phyloP scores from a whole-genome alignment of 2,113 vertebrate species.

The Dicerorhinus sumatrensis region DNA sequence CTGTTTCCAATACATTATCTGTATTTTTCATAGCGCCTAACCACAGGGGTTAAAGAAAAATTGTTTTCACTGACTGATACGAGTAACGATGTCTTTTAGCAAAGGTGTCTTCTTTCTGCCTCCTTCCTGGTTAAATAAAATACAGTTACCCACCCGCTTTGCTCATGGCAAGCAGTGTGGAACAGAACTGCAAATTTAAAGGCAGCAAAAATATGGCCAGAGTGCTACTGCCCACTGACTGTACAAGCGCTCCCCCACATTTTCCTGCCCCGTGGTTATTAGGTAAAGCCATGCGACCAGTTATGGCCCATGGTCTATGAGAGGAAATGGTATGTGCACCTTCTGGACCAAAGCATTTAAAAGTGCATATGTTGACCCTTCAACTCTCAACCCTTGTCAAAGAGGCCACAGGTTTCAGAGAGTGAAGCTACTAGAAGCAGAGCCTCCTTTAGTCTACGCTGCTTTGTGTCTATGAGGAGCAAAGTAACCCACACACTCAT shows the following conservation, averaged over 20 bases:
- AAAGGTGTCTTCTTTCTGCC: not conserved
- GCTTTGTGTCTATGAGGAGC: not conserved
- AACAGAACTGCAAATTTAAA: slow-evolving; percentile 4
- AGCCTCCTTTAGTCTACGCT: not conserved
- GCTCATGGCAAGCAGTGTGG: not conserved
- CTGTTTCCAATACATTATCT: not conserved
- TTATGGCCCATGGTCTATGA: not conserved
- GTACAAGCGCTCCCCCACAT: too few species aligned
- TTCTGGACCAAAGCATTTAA: not conserved
- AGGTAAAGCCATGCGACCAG: not conserved
- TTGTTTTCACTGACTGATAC: not conserved
- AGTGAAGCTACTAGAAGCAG: not conserved
- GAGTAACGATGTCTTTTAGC: not conserved
- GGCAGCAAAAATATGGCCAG: not conserved
- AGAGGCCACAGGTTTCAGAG: not conserved
- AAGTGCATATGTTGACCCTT: not conserved
- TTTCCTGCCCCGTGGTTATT: not conserved
- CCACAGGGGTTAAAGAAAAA: not conserved
- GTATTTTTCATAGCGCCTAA: not conserved
- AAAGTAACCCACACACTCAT: not conserved
- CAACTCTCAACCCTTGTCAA: not conserved
- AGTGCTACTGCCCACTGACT: not conserved
- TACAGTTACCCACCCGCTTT: not conserved
- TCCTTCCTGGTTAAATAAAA: slow-evolving; percentile 26
- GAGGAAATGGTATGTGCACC: not conserved